Base-by-base conservation (phyloP, 2,797 vertebrate genomes). In the Benthosema pterotum region DNA sequence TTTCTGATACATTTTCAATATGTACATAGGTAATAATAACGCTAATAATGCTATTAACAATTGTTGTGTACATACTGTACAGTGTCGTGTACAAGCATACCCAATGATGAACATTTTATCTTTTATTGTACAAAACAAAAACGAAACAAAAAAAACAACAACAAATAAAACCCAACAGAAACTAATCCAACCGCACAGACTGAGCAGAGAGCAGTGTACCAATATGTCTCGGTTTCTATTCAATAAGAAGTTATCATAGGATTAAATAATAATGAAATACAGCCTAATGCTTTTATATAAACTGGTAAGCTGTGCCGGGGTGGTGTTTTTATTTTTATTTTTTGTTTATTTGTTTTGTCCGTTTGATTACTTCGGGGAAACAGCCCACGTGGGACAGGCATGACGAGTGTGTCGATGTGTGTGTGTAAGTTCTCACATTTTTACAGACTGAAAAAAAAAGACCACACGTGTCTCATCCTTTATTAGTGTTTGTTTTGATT, bases 101-200 rank as follows among this genome's bases (percentile, higher is more conserved):
- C 91, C 95, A 95, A 98, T 98, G 96, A 98, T 98, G 96, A 96
- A 98, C 96, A 98, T 94, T 98, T 96, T 97, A 98, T 97, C 96
- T 98, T 98, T 96, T 95, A 97, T 96, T 98, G 97, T 98, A 98
- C 94, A 97, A 96, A 96, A 93, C 68, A 57, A 67, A 68, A 68
- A 60, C 42, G 56, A 57, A 38, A 38, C 8, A 9, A 11, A 38
- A 38, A 38, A 38, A 8, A 38, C 25, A 25, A 25, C 25, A 25
- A 25, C 25, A 25, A 87, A 63, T n/a, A 25, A 60, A 69, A 69
- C 5, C 5, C 5, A 32, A 32, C 28, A 25, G 5, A 25, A 25
- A 25, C 22, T 1, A 38, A 38, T 38, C 32, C 8, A 38, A 38
- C 7, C 32, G 8, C 11, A 38, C 32, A 38, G 32, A 88, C 88